A percentile compares a stretch with the other conserved stretches of the same genome.
These are phyloP conservation scores for Drosophila prolongata DNA, from an alignment of 2,888 invertebrate genomes.

Conservation along the genomic window DNA sequence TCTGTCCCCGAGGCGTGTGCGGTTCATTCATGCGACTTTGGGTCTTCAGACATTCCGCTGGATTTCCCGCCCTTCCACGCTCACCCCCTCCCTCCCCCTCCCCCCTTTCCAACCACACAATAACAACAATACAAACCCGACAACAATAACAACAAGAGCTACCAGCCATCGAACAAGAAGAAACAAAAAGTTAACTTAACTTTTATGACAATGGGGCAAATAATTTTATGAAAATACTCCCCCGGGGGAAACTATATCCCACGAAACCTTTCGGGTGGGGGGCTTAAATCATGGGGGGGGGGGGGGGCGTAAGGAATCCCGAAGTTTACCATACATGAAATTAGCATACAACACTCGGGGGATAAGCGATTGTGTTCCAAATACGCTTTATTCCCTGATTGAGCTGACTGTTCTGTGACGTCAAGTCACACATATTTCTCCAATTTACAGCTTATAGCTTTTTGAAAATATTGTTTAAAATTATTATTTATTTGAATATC, in stretches of 20 bases:
- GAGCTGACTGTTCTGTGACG: conserved; percentile 15
- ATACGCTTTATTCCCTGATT: conserved; percentile 27
- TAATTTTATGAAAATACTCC: conserved; percentile 67
- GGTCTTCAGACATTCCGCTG: conserved; percentile 31
- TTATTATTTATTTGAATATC: neutral
- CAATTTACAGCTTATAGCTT: neutral
- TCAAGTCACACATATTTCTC: neutral
- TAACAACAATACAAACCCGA: conserved; percentile 18
- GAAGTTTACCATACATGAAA: conserved; percentile 35
- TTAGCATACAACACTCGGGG: conserved; percentile 33
- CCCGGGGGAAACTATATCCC: conserved; percentile 34
- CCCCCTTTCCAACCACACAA: conserved; percentile 13
- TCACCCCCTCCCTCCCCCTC: conserved; percentile 2
- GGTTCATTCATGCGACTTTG: conserved; percentile 65
- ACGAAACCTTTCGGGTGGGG: neutral
- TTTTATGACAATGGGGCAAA: conserved; percentile 70
- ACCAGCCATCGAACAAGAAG: conserved; percentile 31
- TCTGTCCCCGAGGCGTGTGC: conserved; percentile 40
- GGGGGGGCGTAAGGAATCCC: neutral
- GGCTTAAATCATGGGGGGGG: neutral
- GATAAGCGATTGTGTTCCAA: conserved; percentile 27
- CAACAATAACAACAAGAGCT: conserved; percentile 22
- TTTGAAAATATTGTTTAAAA: too few relatives aligned
- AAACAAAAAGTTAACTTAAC: conserved; percentile 56
- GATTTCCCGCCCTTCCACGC: conserved; percentile 40